phyloP scores from a whole-genome alignment of 2,113 vertebrate genomes.

The Eretmochelys imbricata region DNA sequence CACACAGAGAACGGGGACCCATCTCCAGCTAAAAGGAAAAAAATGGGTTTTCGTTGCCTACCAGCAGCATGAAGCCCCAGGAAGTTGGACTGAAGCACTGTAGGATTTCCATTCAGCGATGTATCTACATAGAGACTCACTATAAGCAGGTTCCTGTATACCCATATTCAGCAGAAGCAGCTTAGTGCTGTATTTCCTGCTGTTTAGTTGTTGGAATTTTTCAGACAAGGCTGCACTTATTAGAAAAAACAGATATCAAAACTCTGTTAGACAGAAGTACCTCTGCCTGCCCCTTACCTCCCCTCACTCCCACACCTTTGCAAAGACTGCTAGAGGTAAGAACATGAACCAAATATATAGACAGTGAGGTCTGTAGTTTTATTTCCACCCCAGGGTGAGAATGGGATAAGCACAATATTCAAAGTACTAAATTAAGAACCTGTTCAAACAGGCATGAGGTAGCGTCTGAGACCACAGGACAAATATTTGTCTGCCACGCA shows the following conservation, averaged over 20 bases:
- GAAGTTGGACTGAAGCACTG: not conserved
- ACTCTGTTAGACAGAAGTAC: not conserved
- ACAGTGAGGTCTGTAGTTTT: not conserved
- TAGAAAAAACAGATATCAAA: too few species aligned
- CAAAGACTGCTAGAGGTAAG: not conserved
- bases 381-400: constrained; percentile 32
- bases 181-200: not conserved
- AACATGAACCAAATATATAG: rapidly evolving
- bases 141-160: rapidly evolving
- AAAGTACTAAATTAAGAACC: constrained; percentile 60
- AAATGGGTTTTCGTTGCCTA: not conserved
- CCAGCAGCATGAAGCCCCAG: not conserved
- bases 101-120: not conserved
- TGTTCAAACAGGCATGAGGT: constrained; percentile 77
- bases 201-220: rapidly evolving
- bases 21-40: not conserved
- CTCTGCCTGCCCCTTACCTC: rapidly evolving
- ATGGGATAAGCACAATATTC: constrained; percentile 59
- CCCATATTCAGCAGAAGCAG: rapidly evolving
- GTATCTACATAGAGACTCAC: rapidly evolving
- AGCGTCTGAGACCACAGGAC: constrained; percentile 72
- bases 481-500: constrained; percentile 75
- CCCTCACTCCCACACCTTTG: rapidly evolving
- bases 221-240: rapidly evolving
- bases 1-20: not conserved